Percentiles rank a stretch among this genome's conserved stretches.
phyloP scores from a whole-genome alignment of 2,113 vertebrate genomes.

The Eclectus roratus region DNA sequence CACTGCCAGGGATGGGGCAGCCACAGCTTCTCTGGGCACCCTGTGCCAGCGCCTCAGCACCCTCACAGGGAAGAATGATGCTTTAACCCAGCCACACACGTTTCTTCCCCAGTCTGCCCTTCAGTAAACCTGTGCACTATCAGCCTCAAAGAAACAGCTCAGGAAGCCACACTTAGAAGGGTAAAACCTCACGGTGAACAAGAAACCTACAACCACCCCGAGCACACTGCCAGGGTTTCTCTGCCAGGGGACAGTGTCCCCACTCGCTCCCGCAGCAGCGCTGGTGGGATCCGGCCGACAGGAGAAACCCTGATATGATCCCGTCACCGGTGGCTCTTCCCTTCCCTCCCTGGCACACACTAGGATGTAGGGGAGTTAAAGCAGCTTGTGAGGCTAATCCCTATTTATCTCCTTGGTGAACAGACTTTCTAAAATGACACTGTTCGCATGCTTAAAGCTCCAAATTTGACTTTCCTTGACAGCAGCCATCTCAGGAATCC shows the following conservation, averaged over 20 bases:
- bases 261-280: rapidly evolving
- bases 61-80: neutral
- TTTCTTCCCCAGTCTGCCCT: neutral
- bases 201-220: rapidly evolving
- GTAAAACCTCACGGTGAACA: rapidly evolving
- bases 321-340: neutral
- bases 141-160: rapidly evolving
- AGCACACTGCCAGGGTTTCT: rapidly evolving
- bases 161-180: rapidly evolving
- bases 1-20: neutral
- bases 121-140: neutral
- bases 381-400: slow-evolving; percentile 41
- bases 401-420: slow-evolving; percentile 46
- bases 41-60: neutral
- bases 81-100: neutral
- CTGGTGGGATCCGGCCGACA: neutral
- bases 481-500: slow-evolving; percentile 57
- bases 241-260: neutral
- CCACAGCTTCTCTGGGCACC: neutral
- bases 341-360: neutral
- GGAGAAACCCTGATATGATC: neutral
- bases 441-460: slow-evolving; percentile 45
- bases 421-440: slow-evolving; percentile 57
- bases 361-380: neutral
- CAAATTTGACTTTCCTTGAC: slow-evolving; percentile 60